phyloP scores from a whole-genome alignment of 2,888 invertebrate genomes.

The Cosmopolites sordidus region DNA sequence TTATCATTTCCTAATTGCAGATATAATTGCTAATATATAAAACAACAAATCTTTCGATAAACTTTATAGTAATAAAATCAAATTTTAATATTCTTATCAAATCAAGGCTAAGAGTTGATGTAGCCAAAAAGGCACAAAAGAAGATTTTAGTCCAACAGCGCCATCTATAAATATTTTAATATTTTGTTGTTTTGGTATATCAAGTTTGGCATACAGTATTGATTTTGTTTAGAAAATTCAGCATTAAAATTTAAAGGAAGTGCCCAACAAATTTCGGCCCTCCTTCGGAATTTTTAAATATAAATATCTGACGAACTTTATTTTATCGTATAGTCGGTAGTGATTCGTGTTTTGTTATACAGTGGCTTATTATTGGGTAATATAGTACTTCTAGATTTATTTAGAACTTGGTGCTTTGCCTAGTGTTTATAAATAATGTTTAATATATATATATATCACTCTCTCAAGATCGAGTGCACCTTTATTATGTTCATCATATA shows the following conservation, averaged over 20 bases:
- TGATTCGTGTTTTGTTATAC: no score
- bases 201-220: constrained; percentile 3
- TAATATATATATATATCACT: no score
- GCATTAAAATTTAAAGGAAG: constrained; percentile 1
- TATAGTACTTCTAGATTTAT: not conserved
- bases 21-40: no score
- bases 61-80: no score
- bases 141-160: not conserved
- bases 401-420: not conserved
- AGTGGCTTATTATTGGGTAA: no score
- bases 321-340: not conserved
- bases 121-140: not conserved
- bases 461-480: no score
- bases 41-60: no score
- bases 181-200: not conserved
- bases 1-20: no score
- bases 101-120: no score
- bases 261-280: not conserved
- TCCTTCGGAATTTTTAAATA: not conserved
- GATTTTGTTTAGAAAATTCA: constrained; percentile 3
- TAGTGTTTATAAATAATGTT: not conserved
- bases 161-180: constrained; percentile 1
- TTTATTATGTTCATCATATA: no score
- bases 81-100: no score
- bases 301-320: not conserved